Evolutionary conservation across 2,888 invertebrate genomes (phyloP), one percentile per base, ranked within the genome.

Genomic region (Tenthredo notha): DNA sequence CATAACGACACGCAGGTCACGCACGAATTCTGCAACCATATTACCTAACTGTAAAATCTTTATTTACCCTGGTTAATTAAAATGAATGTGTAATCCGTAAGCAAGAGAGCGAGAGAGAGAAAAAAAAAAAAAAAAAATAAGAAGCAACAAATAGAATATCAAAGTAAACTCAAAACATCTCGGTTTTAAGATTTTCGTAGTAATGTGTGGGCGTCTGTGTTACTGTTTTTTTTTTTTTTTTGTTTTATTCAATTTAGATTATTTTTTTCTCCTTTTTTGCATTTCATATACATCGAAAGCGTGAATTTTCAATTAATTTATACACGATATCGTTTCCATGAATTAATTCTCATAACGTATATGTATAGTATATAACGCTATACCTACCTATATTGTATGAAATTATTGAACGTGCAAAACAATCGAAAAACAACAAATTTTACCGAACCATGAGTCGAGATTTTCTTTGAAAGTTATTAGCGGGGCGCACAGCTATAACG

Each of bases 1-100:
- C 21, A 67, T 33, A 15, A 12, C 33, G 67, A 67, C 67, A 67
- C 67, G 67, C 33, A 67, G 33, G 67, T 67, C 67, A 67, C 67
- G 67, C 29, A 33, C 18, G 29, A 67, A 33, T 29, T 33, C 29
- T 18, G 33, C 25, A 18, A 18, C 67, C 29, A 67, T 47, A 67
- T 47, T 47, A 47, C 47, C 61, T 12, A 21, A 61, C 61, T 61
- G 10, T 25, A 61, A 61, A 61, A 61, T 61, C 61, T 25, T 61
- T 50, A 50, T 54, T 61, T 12, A 61, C 10, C 61, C 25, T 61
- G 61, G 12, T 61, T 25, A 25, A 61, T 61, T 61, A 61, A 61
- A 61, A 61, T 25, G 25, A 61, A 61, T 61, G 21, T 61, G 61
- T 61, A 61, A 61, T 61, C 25, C 25, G 25, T 12, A 4, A 2